Percentiles rank a stretch among this genome's conserved stretches.
phyloP scores from a whole-genome alignment of 2,797 vertebrate species.

The Geotrypetes seraphini region DNA sequence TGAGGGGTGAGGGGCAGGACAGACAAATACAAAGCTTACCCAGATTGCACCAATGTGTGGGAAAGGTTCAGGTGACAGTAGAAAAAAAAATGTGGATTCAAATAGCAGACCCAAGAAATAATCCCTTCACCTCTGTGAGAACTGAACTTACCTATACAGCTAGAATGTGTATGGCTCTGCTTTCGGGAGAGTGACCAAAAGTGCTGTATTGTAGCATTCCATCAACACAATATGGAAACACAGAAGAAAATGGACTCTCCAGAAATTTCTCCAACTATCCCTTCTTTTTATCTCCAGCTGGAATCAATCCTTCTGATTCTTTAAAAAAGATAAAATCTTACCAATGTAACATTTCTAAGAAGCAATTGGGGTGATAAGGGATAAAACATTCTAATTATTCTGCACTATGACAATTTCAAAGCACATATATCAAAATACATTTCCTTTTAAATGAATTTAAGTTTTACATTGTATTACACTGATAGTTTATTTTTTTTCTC shows the following conservation, averaged over 20 bases:
- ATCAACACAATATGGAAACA: conserved; percentile 18
- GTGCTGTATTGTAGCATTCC: conserved; percentile 14
- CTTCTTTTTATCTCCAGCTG: conserved; percentile 9
- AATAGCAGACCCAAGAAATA: conserved; percentile 12
- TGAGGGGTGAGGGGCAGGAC: not conserved
- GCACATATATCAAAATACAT: too few species aligned
- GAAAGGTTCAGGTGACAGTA: conserved; percentile 2
- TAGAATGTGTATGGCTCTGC: conserved; percentile 9
- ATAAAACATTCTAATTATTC: not conserved
- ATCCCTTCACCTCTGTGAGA: conserved; percentile 10
- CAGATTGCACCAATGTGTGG: rapidly evolving
- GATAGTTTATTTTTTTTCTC: not conserved
- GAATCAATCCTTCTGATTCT: conserved; percentile 3
- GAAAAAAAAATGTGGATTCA: conserved; percentile 13
- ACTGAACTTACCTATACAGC: conserved; percentile 2
- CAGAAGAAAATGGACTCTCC: conserved; percentile 3
- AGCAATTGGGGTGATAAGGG: conserved; percentile 11
- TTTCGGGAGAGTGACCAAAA: conserved; percentile 25
- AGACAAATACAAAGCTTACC: conserved; percentile 2
- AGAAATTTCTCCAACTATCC: not conserved
- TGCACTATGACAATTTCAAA: not conserved
- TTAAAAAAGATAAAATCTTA: not conserved
- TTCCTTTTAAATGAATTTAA: not conserved
- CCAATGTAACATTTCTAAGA: conserved; percentile 1
- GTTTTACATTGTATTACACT: not conserved